These are phyloP conservation scores for Drosophila kurseongensis DNA, from an alignment of 1,140 invertebrate species.

Conservation along the genomic window DNA sequence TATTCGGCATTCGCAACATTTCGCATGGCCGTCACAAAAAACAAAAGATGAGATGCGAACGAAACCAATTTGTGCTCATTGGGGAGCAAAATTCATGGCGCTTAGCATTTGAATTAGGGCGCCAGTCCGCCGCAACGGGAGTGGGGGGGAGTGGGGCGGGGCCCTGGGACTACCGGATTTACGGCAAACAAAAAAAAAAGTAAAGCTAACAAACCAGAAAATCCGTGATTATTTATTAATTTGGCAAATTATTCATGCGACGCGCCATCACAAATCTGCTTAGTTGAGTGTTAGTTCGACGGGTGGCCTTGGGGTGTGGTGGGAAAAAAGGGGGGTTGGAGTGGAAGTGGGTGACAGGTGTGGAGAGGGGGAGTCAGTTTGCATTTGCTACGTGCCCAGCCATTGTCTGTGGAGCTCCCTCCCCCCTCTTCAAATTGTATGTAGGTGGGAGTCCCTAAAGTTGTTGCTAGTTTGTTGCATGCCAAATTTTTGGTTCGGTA, in stretches of 20 bases:
- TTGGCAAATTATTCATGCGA: conserved; percentile 80
- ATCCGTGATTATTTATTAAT: conserved; percentile 81
- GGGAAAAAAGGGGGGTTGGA: not conserved
- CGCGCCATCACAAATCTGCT: conserved; percentile 66
- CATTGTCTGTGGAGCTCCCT: conserved; percentile 29
- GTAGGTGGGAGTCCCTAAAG: conserved; percentile 18
- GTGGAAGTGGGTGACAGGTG: conserved; percentile 10
- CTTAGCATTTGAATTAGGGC: conserved; percentile 52
- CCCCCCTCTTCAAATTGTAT: not conserved
- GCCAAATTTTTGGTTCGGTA: conserved; percentile 25
- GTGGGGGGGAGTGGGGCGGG: not conserved
- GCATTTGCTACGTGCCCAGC: conserved; percentile 30
- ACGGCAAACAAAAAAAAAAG: conserved; percentile 28
- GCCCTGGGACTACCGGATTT: not conserved
- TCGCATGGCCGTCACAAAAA: conserved; percentile 17
- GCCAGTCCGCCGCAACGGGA: not conserved
- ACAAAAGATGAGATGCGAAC: conserved; percentile 36
- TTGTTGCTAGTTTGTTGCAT: conserved; percentile 47
- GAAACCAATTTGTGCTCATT: conserved; percentile 47
- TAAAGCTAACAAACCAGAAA: conserved; percentile 73
- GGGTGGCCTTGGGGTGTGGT: not conserved
- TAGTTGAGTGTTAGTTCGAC: conserved; percentile 58
- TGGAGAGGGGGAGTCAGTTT: conserved; percentile 6
- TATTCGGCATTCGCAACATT: conserved; percentile 43
- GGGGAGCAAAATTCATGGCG: conserved; percentile 52